phyloP scores from a whole-genome alignment of 2,888 invertebrate genomes.

The Drosophila atripex region DNA sequence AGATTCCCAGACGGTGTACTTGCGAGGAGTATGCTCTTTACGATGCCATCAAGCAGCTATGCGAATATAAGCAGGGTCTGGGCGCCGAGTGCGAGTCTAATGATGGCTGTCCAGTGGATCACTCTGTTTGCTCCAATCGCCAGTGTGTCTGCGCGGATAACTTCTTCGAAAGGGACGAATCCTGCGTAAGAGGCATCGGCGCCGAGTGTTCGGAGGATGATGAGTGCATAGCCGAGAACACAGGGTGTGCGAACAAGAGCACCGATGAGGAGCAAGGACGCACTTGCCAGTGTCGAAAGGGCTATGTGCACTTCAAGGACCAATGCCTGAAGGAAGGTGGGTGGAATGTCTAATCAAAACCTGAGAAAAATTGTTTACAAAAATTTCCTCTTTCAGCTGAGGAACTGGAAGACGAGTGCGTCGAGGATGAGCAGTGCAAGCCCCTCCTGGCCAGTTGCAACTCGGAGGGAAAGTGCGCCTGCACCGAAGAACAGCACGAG shows the following conservation, averaged over 20 bases:
- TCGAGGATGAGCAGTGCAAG: conserved; percentile 82
- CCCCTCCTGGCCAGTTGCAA: conserved; percentile 82
- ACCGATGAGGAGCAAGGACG: conserved; percentile 58
- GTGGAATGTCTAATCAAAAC: background rate
- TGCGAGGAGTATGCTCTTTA: conserved; percentile 82
- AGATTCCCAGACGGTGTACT: conserved; percentile 80
- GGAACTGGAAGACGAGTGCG: conserved; percentile 80
- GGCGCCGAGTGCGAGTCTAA: conserved; percentile 80
- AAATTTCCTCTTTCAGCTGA: conserved; percentile 59
- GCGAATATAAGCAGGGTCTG: conserved; percentile 79
- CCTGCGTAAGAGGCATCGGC: conserved; percentile 79
- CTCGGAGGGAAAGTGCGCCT: conserved; percentile 77
- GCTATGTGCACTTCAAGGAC: conserved; percentile 81
- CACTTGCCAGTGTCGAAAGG: conserved; percentile 81
- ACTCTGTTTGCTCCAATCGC: conserved; percentile 80
- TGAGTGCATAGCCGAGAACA: conserved; percentile 77
- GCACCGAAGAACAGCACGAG: conserved; percentile 78
- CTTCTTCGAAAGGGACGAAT: conserved; percentile 71
- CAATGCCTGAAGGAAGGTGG: conserved; percentile 82
- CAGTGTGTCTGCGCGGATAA: conserved; percentile 77
- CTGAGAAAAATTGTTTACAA: background rate
- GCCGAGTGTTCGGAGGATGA: conserved; percentile 75
- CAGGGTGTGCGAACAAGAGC: conserved; percentile 69
- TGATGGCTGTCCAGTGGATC: conserved; percentile 71
- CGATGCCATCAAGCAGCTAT: conserved; percentile 79